Evolutionary conservation across 2,888 invertebrate species (phyloP), one percentile per base, ranked within the genome.

Genomic region (Gibbula magus): DNA sequence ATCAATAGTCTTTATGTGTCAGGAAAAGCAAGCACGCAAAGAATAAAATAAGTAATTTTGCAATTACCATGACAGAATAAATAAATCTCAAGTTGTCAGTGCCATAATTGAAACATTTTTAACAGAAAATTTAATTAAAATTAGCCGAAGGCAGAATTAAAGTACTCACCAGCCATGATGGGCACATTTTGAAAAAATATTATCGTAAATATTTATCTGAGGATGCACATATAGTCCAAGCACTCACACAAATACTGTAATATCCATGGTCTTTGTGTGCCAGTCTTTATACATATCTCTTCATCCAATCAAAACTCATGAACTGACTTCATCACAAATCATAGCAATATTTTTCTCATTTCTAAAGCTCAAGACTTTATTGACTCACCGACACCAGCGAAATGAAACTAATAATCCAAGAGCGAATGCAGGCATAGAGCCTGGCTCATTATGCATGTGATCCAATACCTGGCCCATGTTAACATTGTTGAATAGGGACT

Each of bases 141-240:
- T 45, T 8, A 45, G 1, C 13, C 13, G 35, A 35, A 45, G 13
- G 13, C 13, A 45, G 5, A 45, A 45, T n/a, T 5, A 8, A 8
- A 13, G 2, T 39, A 70, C 70, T 70, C 25, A 70, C 70, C 70
- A 70, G 39, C 70, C 70, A 70, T 39, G 70, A 32, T 32, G 70
- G 70, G 35, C 70, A 70, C 70, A 70, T 70, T 4, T 45, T 45
- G 45, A 8, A 45, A 45, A 45, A 1, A 5, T 35, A 5, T 3
- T 35, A 5, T 3, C 3, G 3, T 5, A 45, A 45, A 8, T 45
- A 45, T 45, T 13, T 45, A 10, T 35, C 13, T 45, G 45, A 45
- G 45, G 13, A 45, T 45, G 5, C 45, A 45, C 45, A 45, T 10
- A 45, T 45, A 45, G 45, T 45, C 45, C 45, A 13, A 13, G 45